phyloP scores from a whole-genome alignment of 2,888 invertebrate species.

The Andrena marginata region DNA sequence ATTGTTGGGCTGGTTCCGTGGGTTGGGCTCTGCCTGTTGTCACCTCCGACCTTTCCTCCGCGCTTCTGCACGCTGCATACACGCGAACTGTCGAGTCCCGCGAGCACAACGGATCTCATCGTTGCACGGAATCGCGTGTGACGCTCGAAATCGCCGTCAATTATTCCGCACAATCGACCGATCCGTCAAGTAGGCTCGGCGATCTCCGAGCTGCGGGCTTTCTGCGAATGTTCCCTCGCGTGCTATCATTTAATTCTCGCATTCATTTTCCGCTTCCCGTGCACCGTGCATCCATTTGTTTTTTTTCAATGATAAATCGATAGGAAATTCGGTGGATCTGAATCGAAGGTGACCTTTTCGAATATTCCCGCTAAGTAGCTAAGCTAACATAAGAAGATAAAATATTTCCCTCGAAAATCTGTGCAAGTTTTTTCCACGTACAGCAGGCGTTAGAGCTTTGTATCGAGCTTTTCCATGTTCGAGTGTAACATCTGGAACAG shows the following conservation, averaged over 20 bases:
- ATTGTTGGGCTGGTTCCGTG: constrained; percentile 72
- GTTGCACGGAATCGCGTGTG: constrained; percentile 50
- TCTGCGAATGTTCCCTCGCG: neutral
- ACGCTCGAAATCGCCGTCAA: constrained; percentile 60
- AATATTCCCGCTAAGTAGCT: too few relatives aligned
- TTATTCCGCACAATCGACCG: constrained; percentile 62
- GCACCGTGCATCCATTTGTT: too few relatives aligned
- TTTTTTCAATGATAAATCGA: too few relatives aligned
- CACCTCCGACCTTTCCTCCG: constrained; percentile 65
- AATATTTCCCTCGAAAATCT: constrained; percentile 3
- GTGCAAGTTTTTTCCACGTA: too few relatives aligned
- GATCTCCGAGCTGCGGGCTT: constrained; percentile 16
- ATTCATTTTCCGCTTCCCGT: neutral
- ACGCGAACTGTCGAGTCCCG: constrained; percentile 57
- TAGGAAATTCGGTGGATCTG: too few relatives aligned
- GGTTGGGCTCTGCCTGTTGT: constrained; percentile 58
- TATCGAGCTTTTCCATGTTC: constrained; percentile 18
- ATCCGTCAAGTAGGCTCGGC: constrained; percentile 42
- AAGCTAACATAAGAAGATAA: neutral
- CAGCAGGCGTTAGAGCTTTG: neutral
- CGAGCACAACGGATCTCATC: constrained; percentile 48
- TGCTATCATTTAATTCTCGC: neutral
- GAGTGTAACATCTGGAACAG: constrained; percentile 48
- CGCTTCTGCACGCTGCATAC: constrained; percentile 39
- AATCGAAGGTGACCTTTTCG: too few relatives aligned